Evolutionary conservation across 1,140 invertebrate species (phyloP), one percentile per base, ranked within the genome.

Genomic region (Schlechtendalia chinensis): DNA sequence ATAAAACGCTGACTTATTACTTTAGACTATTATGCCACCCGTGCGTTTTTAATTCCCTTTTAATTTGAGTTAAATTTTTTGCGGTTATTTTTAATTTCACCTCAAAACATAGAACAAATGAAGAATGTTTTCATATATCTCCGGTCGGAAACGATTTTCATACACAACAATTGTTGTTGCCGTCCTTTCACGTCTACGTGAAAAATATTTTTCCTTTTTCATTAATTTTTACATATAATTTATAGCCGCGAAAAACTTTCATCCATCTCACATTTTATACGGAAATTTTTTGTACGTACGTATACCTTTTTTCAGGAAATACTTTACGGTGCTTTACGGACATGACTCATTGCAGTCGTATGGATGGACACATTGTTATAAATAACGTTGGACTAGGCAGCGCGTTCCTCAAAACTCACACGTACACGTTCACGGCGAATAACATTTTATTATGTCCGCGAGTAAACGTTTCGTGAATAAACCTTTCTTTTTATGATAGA

Each of bases 211-310:
- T 74, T 74, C 8, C 71, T 1, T 29, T 74, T 56, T n/a, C 29
- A 74, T 74, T 14, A 5, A 32, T 74, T 74, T 74, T 74, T 56
- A 32, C 71, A 56, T 58, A 74, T 74, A 50, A 74, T 74, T 74
- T 74, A 74, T 22, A 50, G 53, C 29, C 27, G 27, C 71, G 29
- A 39, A 56, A 74, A 74, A 74, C 53, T 32, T 56, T 74, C 47
- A 56, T 74, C 56, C 56, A 56, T 74, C 71, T 19, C 27, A 32
- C 24, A n/a, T 11, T 74, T 58, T 29, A 11, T 47, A n/a, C 22
- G 16, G 14, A 54, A 74, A 39, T 4, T 56, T 74, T 17, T 74
- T 74, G n/a, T 56, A 74, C 53, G 19, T 74, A 19, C 50, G 17
- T 24, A 39, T 17, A 69, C 67, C 67, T 27, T 24, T 69, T 17